Base-by-base conservation (phyloP, 2,113 vertebrate genomes). In the Eleginops maclovinus region DNA sequence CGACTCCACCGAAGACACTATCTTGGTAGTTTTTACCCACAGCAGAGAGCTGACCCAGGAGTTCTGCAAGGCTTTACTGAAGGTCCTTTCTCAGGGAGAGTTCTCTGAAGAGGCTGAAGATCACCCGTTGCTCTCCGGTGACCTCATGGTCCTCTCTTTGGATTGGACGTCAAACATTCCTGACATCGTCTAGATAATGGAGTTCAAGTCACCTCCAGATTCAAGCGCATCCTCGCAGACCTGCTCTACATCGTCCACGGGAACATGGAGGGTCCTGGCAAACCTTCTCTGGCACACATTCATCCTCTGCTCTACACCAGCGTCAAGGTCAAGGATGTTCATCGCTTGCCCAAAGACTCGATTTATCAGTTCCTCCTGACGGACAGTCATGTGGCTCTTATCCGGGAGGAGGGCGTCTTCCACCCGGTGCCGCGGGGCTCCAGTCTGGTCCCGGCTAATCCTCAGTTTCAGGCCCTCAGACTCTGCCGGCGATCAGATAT, bases 241-340 rank as follows among this genome's bases (percentile, higher is more conserved):
- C 82, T 96, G 50, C 89, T 95, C 58, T 96, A 96, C 82, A 82
- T 96, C 6, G 67, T 96, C 53, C 94, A 94, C 31, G 95, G 94
- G 77, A 97, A 96, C 79, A 96, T 96, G 93, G 87, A 89, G 0
- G 65, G 16, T 43, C 58, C 60, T 0, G 75, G 9, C 15, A 87
- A 89, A 54, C 94, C 92, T 0, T 89, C 89, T 0, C 84, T 97
- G 85, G 93, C 91, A 21, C 81, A 95, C 22, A 3, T 95, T 49
- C 59, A 43, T 10, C 62, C 96, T 9, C 31, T 96, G 59, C 85
- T 97, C 0, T 97, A 94, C 89, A 91, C 90, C 8, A 92, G 92
- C 1, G 95, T 97, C 54, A 92, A 69, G 85, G 77, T 89, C 9
- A 73, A 92, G 36, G 79, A 55, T 24, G 68, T 63, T 5, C n/a